Evolutionary conservation across 1,140 invertebrate genomes (phyloP).

Genomic region (Trinorchestia longiramus): DNA sequence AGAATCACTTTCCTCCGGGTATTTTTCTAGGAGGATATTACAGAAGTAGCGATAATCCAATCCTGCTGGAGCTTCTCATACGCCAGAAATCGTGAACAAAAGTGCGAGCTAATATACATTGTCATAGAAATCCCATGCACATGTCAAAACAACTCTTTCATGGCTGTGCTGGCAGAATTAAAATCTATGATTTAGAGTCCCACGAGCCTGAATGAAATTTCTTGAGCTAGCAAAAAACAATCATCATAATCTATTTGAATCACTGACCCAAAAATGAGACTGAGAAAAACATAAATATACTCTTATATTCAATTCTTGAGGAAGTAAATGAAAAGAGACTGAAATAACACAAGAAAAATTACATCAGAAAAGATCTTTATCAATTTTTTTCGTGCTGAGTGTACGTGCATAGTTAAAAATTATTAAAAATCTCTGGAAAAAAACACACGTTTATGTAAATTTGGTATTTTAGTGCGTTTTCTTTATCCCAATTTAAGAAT

Average conservation of each 20-base stretch:
- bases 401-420: too few relatives aligned
- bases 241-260: not conserved
- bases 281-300: not conserved
- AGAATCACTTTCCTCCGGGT: constrained; percentile 42
- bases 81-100: not conserved
- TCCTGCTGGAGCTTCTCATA: not conserved
- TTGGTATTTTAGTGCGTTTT: too few relatives aligned
- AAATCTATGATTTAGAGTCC: not conserved
- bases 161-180: not conserved
- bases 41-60: constrained; percentile 18
- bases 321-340: not conserved
- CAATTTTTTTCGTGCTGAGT: not conserved
- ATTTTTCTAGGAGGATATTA: constrained; percentile 26
- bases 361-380: not conserved
- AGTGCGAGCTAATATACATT: not conserved
- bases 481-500: too few relatives aligned
- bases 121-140: not conserved
- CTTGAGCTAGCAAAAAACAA: not conserved
- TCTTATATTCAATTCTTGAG: not conserved
- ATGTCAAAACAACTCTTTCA: not conserved
- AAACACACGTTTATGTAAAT: too few relatives aligned
- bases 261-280: not conserved
- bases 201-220: not conserved
- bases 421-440: too few relatives aligned
- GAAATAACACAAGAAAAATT: not conserved